phyloP scores from a whole-genome alignment of 2,888 invertebrate genomes.

The Operophtera brumata region DNA sequence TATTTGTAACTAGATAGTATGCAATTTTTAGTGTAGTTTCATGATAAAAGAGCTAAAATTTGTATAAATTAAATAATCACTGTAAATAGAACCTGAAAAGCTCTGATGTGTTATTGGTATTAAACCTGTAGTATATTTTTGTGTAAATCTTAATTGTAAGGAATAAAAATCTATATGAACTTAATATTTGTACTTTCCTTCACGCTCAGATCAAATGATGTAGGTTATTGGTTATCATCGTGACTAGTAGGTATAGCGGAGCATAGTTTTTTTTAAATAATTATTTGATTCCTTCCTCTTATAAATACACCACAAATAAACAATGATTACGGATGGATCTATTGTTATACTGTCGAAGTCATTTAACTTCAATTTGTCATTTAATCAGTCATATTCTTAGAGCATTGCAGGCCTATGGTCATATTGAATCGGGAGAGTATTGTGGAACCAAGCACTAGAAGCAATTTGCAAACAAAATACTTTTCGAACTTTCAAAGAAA shows the following conservation, averaged over 20 bases:
- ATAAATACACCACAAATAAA: no score
- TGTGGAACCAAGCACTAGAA: neutral
- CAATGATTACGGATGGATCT: no score
- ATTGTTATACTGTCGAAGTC: no score
- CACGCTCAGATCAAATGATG: no score
- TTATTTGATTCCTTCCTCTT: no score
- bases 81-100: neutral
- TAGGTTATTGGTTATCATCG: no score
- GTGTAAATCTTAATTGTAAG: constrained; percentile 59
- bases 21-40: constrained; percentile 45
- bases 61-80: constrained; percentile 15
- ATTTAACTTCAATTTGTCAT: no score
- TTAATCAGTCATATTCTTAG: no score
- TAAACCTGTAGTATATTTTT: constrained; percentile 68
- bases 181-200: neutral
- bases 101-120: constrained; percentile 54
- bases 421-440: neutral
- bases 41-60: constrained; percentile 24
- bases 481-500: no score
- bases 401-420: no score
- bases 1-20: constrained; percentile 38
- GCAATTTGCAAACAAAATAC: no score
- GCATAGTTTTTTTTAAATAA: neutral
- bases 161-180: constrained; percentile 33
- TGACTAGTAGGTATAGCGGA: no score